Base-by-base conservation (phyloP, 2,888 invertebrate species). In the Eucera pruinosa region DNA sequence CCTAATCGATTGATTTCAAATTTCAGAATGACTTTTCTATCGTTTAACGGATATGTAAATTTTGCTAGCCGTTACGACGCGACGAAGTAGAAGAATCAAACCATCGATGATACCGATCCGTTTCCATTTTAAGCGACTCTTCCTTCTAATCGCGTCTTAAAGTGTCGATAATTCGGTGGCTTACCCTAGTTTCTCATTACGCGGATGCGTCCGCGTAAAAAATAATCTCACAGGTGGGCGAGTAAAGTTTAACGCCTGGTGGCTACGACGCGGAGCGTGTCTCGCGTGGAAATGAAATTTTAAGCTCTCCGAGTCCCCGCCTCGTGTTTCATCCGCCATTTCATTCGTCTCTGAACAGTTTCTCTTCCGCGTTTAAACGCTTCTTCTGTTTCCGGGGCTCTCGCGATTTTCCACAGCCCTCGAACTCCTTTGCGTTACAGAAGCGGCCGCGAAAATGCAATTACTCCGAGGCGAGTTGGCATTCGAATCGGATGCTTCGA, bases 361-460 rank as follows among this genome's bases (percentile, higher is more conserved):
- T 41, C 57, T 13, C n/a, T 25, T 58, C 39, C 0, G 41, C 41
- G 18, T 30, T 60, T 45, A 60, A 60, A 60, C 20, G 15, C 45
- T 60, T 20, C 3, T 15, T 11, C 20, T 4, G 20, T 20, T 9
- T 60, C 18, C 30, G 30, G 9, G 36, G 11, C 27, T 27, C 15
- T 30, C 30, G 15, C 45, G 4, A 30, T 18, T 30, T 23, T 27
- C 54, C 23, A 18, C 6, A 33, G 33, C n/a, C 15, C 25, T 27
- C 15, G 7, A 15, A 25, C 50, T 25, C 23, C 13, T 33, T 20
- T 13, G 30, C 7, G 13, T 33, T 33, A 39, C n/a, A 33, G 30
- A 15, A n/a, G 62, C 27, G 11, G 47, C 27, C 23, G 30, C 25
- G 55, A 55, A 57, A 47, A 65, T 25, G 50, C 15, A 65, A 65